Evolutionary conservation across 1,140 invertebrate genomes (phyloP).

Genomic region (Ladona fulva): DNA sequence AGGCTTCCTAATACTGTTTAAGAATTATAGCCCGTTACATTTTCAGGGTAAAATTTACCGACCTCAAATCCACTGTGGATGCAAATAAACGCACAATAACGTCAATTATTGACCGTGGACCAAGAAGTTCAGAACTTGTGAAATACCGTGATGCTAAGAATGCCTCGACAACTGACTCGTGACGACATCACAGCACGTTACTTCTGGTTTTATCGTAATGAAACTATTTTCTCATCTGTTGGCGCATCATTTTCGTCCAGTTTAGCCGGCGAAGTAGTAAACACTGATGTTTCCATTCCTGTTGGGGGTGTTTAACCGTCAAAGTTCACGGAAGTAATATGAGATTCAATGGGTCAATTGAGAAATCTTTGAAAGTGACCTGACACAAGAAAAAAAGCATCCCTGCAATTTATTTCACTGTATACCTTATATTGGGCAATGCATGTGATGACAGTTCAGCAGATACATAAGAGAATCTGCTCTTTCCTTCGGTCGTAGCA

Average conservation of each 20-base stretch:
- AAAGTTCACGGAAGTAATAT: background rate
- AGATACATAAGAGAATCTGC: too few species aligned
- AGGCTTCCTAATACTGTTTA: background rate
- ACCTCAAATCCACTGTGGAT: background rate
- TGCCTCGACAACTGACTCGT: too few species aligned
- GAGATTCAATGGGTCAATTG: slow-evolving; percentile 5
- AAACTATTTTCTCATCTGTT: background rate
- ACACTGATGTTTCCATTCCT: background rate
- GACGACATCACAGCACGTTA: too few species aligned
- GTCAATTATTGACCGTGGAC: background rate
- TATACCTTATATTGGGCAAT: too few species aligned
- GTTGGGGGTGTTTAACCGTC: background rate
- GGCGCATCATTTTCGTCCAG: background rate
- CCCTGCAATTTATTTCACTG: background rate
- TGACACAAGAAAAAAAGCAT: background rate
- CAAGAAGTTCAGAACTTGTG: background rate
- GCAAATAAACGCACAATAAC: background rate
- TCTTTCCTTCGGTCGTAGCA: too few species aligned
- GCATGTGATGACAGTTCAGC: too few species aligned
- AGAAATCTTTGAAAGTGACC: background rate
- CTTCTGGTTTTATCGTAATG: background rate
- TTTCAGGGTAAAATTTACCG: background rate
- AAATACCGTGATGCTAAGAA: background rate
- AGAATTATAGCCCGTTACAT: background rate
- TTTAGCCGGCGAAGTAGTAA: background rate